These are phyloP conservation scores for Oenanthe melanoleuca DNA, from an alignment of 2,113 vertebrate species.

Conservation along the genomic window DNA sequence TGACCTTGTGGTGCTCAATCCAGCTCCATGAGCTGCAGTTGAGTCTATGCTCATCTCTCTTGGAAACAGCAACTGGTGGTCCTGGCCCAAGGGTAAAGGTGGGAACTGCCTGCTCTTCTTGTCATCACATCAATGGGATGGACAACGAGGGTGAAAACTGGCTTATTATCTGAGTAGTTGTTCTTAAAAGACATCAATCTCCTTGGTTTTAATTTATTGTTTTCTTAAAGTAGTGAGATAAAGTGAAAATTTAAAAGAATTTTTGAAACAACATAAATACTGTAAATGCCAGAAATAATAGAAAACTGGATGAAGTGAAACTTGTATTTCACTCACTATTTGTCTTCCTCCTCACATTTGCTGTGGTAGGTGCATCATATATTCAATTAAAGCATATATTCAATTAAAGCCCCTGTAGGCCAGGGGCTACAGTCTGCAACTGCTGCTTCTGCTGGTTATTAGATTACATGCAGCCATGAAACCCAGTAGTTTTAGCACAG, in stretches of 20 bases:
- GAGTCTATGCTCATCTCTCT: background rate
- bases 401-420: background rate
- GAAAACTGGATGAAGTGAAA: background rate
- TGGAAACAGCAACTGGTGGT: background rate
- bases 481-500: background rate
- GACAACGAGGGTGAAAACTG: background rate
- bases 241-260: background rate
- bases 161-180: background rate
- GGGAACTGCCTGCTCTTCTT: background rate
- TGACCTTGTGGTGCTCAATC: background rate
- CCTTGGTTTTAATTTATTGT: background rate
- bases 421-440: background rate
- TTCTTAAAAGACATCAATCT: background rate
- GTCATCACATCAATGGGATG: background rate
- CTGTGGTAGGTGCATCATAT: background rate
- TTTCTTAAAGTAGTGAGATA: background rate
- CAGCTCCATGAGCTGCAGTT: accelerated
- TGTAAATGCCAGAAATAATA: background rate
- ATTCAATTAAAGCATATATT: background rate
- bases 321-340: background rate
- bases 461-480: background rate
- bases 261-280: background rate
- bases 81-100: background rate
- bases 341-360: background rate
- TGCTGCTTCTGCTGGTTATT: background rate